Percentiles rank a stretch among this genome's conserved stretches.
Conservation (phyloP, 2,888 invertebrate species). For the Coelogynopora nodosa region DNA sequence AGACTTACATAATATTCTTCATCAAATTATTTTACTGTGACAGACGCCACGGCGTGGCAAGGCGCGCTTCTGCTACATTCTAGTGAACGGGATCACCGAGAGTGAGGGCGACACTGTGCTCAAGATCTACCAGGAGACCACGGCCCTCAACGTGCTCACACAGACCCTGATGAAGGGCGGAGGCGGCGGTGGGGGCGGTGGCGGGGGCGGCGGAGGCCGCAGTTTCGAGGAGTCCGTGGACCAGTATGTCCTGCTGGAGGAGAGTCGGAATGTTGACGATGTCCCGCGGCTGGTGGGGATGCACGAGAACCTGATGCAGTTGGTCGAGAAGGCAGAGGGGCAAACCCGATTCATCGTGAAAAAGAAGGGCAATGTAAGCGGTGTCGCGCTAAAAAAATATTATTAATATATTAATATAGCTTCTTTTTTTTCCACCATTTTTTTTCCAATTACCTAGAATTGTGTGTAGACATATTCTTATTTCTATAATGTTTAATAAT, state of each 20-base stretch:
- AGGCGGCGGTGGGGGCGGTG: no score
- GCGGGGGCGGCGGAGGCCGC: no score
- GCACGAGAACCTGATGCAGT: constrained; percentile 77
- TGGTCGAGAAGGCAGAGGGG: constrained; percentile 74
- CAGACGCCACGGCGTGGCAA: constrained; percentile 66
- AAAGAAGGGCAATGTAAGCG: constrained; percentile 73
- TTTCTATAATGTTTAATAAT: no score
- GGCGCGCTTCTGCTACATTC: constrained; percentile 80
- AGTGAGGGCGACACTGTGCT: constrained; percentile 83
- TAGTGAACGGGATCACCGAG: constrained; percentile 77
- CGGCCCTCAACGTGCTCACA: constrained; percentile 76
- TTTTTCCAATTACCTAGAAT: no score
- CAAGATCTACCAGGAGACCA: constrained; percentile 84
- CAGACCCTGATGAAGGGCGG: constrained; percentile 76
- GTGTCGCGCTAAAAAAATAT: not conserved
- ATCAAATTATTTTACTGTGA: no score
- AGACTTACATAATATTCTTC: no score
- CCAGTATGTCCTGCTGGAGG: constrained; percentile 83
- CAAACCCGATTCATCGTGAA: constrained; percentile 78
- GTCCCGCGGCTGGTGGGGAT: constrained; percentile 53
- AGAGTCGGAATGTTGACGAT: constrained; percentile 58
- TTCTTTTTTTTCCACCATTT: no score
- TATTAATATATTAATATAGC: constrained; percentile 53
- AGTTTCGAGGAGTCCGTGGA: constrained; percentile 70
- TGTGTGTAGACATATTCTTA: no score